Evolutionary conservation across 2,113 vertebrate genomes (phyloP), one percentile per base, ranked within the genome.

Genomic region (Salvelinus namaycush): DNA sequence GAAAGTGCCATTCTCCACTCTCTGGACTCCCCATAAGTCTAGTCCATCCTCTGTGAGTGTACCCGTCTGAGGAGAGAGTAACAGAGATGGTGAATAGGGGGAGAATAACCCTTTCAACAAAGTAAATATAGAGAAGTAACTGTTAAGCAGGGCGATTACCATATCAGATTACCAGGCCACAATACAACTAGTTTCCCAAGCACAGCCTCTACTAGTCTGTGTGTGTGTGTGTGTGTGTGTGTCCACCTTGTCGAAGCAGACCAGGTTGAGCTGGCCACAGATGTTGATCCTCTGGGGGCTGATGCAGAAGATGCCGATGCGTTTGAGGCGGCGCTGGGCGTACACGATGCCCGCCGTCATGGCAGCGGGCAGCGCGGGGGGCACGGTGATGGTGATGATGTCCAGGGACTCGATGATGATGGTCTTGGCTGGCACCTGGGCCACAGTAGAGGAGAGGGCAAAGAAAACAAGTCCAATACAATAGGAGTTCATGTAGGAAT

Each of bases 221-320:
- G 18, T n/a, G 29, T 13, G 44, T 31, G 44, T 48, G 57, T 20
- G 7, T 16, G 1, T n/a, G 49, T 39, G 49, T 24, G 18, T 54
- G 44, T 11, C 84, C 79, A 98, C 98, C 95, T 99, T 99, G 89
- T 99, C 98, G 86, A 99, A 99, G 82, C 97, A 99, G 82, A 99
- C 93, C 44, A 99, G 95, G 88, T 99, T 99, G 83, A 99, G 93
- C 84, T 99, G 98, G 49, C 98, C 97, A 80, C 97, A 99, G 81
- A 99, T 98, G 90, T 99, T 99, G 87, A 99, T 99, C 86, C 97
- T 95, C 77, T 99, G 97, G 4, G 98, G 98, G 79, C 97, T 98
- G 89, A 98, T 98, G 82, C 97, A 99, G 93, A 98, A 99, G 92
- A 99, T 99, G 24, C 97, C 96, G 0, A 95, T 88, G 65, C 87